Base-by-base conservation (phyloP, 2,888 invertebrate genomes). In the Acholoe squamosa region DNA sequence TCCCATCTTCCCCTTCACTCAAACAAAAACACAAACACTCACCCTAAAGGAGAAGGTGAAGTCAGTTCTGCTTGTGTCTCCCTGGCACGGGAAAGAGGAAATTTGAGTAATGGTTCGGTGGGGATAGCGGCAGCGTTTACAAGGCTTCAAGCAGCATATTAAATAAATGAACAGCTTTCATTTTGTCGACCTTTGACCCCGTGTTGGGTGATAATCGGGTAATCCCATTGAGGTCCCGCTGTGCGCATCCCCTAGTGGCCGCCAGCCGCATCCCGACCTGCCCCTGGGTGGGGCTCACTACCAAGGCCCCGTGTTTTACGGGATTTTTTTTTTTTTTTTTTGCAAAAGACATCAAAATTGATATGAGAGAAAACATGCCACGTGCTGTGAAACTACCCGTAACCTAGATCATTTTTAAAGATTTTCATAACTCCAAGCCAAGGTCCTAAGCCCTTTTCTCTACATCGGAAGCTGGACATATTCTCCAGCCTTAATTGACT, bases 111-210 rank as follows among this genome's bases (percentile, higher is more conserved):
- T 80, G 10, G 80, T 43, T 22, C 33, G 1, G 31, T 34, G 25
- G 80, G 34, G 19, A n/a, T 14, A 19, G 14, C 33, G 5, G 43
- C 80, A 43, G 43, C 80, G n/a, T 80, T 43, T 80, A 80, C 80
- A 80, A 80, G 80, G 34, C 80, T 80, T 80, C 80, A 80, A 80
- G 80, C 80, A 80, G 80, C 80, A 80, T 80, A 80, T 80, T 80
- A 80, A 80, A 80, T 80, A 80, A 80, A 80, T 80, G 80, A 80
- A 80, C 80, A 80, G 80, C 80, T 80, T 80, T 80, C 80, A 80
- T 80, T 80, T 80, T 80, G 80, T 80, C 80, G 80, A 80, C 80
- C 80, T 80, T 80, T 80, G 80, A 80, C 80, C 80, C 22, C 19
- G 19, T 5, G n/a, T 14, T 3, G 80, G 80, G 80, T 43, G 80